These are phyloP conservation scores for Pammene fasciana DNA, from an alignment of 2,888 invertebrate genomes.

Conservation along the genomic window DNA sequence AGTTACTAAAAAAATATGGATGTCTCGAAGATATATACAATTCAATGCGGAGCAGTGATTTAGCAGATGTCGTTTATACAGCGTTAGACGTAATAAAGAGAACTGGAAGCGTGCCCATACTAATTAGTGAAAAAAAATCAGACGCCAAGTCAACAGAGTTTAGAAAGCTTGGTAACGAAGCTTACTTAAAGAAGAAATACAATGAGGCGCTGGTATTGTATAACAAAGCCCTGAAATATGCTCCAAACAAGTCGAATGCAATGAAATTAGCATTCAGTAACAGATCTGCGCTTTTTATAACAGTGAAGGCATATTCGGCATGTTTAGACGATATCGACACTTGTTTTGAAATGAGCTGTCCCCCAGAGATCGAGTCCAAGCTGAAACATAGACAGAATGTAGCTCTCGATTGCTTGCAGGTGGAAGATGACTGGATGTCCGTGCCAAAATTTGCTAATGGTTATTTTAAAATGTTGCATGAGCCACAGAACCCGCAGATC, in stretches of 20 bases:
- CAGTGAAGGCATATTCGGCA: slow-evolving; percentile 42
- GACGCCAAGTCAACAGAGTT: slow-evolving; percentile 44
- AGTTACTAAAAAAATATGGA: slow-evolving; percentile 29
- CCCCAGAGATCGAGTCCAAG: slow-evolving; percentile 47
- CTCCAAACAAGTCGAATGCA: slow-evolving; percentile 48
- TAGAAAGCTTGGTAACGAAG: slow-evolving; percentile 48
- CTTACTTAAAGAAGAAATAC: slow-evolving; percentile 38
- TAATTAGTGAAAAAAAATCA: slow-evolving; percentile 41
- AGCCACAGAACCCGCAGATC: slow-evolving; percentile 44
- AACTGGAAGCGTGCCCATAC: slow-evolving; percentile 34
- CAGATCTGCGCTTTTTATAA: slow-evolving; percentile 50
- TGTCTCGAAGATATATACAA: slow-evolving; percentile 45
- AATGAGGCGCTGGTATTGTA: slow-evolving; percentile 45
- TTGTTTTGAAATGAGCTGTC: slow-evolving; percentile 49
- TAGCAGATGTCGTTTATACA: slow-evolving; percentile 46
- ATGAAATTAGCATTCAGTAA: slow-evolving; percentile 51
- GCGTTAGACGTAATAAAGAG: slow-evolving; percentile 46
- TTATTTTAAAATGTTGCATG: slow-evolving; percentile 40
- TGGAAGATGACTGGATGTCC: slow-evolving; percentile 5
- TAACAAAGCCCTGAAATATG: slow-evolving; percentile 50
- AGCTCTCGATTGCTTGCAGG: slow-evolving; percentile 21
- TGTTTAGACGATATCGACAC: slow-evolving; percentile 50
- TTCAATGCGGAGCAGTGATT: slow-evolving; percentile 47
- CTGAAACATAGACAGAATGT: slow-evolving; percentile 44
- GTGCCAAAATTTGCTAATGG: slow-evolving; percentile 18